phyloP scores from a whole-genome alignment of 2,888 invertebrate species.

The Folsomia candida region DNA sequence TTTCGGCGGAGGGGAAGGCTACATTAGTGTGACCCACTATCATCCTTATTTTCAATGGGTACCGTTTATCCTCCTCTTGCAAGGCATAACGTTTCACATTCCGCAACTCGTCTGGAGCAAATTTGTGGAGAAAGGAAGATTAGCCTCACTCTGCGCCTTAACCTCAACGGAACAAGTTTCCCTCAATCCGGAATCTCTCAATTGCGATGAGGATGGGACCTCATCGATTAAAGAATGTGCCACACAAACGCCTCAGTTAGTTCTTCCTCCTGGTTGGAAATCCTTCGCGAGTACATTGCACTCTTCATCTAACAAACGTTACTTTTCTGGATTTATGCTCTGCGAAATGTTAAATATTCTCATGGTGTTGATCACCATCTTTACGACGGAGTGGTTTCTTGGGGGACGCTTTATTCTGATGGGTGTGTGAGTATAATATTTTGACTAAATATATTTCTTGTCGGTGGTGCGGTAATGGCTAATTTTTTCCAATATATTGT shows the following conservation, averaged over 20 bases:
- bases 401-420: neutral
- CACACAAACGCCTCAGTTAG: neutral
- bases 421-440: too few species aligned
- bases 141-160: neutral
- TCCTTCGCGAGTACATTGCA: neutral
- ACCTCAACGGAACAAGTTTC: neutral
- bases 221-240: neutral
- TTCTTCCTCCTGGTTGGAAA: neutral
- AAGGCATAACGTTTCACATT: neutral
- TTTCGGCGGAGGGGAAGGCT: neutral
- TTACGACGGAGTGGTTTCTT: neutral
- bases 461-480: too few species aligned
- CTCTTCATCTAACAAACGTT: neutral
- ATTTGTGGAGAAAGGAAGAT: neutral
- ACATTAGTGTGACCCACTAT: neutral
- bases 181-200: neutral
- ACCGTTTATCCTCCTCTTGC: neutral
- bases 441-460: too few species aligned
- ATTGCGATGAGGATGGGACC: neutral
- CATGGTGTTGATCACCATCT: neutral
- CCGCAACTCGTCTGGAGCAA: neutral
- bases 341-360: neutral
- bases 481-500: too few species aligned
- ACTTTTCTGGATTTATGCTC: neutral
- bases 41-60: neutral